phyloP scores from a whole-genome alignment of 2,888 invertebrate genomes.

The Drosophila paucipuncta region DNA sequence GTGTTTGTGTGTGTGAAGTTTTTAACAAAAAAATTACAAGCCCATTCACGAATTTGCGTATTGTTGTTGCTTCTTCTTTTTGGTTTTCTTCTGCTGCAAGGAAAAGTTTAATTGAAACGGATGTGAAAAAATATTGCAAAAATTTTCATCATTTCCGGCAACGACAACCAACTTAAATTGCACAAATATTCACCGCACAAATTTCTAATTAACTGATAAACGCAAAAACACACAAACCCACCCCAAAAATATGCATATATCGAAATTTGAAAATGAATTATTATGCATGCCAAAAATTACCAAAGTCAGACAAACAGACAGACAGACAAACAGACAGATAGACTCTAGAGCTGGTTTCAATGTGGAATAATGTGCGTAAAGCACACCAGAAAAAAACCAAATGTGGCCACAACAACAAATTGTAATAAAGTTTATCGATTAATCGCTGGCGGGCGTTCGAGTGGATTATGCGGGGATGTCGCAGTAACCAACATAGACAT shows the following conservation, averaged over 20 bases:
- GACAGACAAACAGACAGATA: conserved; percentile 24
- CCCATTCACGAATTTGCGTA: conserved; percentile 49
- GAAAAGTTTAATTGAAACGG: conserved; percentile 76
- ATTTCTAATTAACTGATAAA: conserved; percentile 79
- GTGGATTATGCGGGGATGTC: neutral
- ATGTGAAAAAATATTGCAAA: conserved; percentile 51
- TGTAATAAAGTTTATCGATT: conserved; percentile 78
- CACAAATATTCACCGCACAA: conserved; percentile 26
- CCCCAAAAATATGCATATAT: conserved; percentile 10
- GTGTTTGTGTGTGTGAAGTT: conserved; percentile 23
- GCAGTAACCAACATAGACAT: conserved; percentile 24
- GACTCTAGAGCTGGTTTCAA: conserved; percentile 24
- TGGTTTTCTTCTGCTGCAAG: conserved; percentile 10
- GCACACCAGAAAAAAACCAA: conserved; percentile 35
- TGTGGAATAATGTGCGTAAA: conserved; percentile 32
- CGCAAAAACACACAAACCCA: conserved; percentile 5
- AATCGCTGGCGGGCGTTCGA: conserved; percentile 31
- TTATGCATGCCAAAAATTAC: conserved; percentile 46
- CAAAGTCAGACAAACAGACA: conserved; percentile 27
- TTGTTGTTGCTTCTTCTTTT: conserved; percentile 14
- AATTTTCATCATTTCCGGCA: conserved; percentile 64
- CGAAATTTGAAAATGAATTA: conserved; percentile 56
- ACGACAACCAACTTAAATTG: conserved; percentile 50
- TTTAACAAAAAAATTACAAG: conserved; percentile 54
- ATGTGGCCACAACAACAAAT: conserved; percentile 66